Conservation (phyloP, 2,888 invertebrate genomes). For the Noctua janthe region DNA sequence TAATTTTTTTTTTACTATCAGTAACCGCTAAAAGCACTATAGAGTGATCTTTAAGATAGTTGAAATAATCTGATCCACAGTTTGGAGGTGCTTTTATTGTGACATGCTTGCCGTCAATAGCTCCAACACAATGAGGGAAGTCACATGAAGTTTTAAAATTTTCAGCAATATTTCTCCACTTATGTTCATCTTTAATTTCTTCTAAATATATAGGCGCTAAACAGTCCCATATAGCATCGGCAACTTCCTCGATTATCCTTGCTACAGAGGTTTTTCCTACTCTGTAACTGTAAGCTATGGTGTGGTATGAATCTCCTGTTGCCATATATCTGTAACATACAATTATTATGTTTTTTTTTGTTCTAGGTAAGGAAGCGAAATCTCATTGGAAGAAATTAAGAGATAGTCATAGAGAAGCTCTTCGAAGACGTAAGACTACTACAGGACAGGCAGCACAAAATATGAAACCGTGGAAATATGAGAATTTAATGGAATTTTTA, state of each 20-base stretch:
- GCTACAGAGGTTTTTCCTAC: slow-evolving; percentile 40
- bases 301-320: slow-evolving; percentile 47
- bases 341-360: slow-evolving; percentile 43
- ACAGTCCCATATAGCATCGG: slow-evolving; percentile 38
- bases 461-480: slow-evolving; percentile 61
- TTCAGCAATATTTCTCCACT: slow-evolving; percentile 44
- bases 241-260: slow-evolving; percentile 58
- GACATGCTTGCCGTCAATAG: slow-evolving; percentile 48
- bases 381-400: slow-evolving; percentile 63
- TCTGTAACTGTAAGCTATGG: slow-evolving; percentile 32
- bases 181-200: slow-evolving; percentile 35
- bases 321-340: slow-evolving; percentile 45
- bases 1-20: slow-evolving; percentile 38
- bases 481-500: slow-evolving; percentile 58
- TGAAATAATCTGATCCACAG: slow-evolving; percentile 49
- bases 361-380: slow-evolving; percentile 58
- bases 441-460: slow-evolving; percentile 48
- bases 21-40: slow-evolving; percentile 49
- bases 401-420: slow-evolving; percentile 63
- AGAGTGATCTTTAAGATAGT: slow-evolving; percentile 43
- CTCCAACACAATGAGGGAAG: slow-evolving; percentile 40
- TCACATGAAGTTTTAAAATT: slow-evolving; percentile 35
- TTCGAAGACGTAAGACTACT: slow-evolving; percentile 56
- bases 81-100: slow-evolving; percentile 40
- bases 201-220: slow-evolving; percentile 24